Percentiles rank a stretch among this genome's conserved stretches.
These are phyloP conservation scores for Tursiops truncatus DNA, from an alignment of 2,113 vertebrate species.

Conservation along the genomic window DNA sequence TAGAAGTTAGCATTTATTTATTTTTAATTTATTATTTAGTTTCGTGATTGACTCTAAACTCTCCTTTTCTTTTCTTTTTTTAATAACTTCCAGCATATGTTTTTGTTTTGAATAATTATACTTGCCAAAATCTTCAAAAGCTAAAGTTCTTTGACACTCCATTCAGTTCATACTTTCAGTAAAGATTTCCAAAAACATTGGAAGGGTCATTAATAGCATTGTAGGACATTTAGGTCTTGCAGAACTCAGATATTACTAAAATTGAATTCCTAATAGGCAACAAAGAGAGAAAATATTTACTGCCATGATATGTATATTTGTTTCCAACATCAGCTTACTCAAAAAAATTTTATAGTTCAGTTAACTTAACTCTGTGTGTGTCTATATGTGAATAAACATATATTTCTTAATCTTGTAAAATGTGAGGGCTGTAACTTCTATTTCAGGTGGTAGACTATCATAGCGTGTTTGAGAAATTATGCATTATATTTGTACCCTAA, in stretches of 20 bases:
- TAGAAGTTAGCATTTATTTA: neutral
- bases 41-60: neutral
- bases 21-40: neutral
- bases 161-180: neutral
- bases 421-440: neutral
- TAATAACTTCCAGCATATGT: rapidly evolving
- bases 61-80: neutral
- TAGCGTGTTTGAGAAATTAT: neutral
- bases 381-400: neutral
- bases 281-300: neutral
- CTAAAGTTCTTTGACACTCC: neutral
- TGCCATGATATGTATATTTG: neutral
- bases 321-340: neutral
- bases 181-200: neutral
- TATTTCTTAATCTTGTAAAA: no score
- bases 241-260: neutral
- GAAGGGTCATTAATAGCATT: neutral
- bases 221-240: neutral
- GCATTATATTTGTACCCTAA: no score
- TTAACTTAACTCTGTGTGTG: neutral
- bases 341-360: neutral
- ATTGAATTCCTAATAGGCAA: neutral
- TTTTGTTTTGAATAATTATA: neutral
- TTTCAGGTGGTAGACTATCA: neutral
- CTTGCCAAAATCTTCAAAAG: neutral